These are phyloP conservation scores for Pangasius mekongensis DNA, from an alignment of 2,797 vertebrate genomes.

Conservation along the genomic window DNA sequence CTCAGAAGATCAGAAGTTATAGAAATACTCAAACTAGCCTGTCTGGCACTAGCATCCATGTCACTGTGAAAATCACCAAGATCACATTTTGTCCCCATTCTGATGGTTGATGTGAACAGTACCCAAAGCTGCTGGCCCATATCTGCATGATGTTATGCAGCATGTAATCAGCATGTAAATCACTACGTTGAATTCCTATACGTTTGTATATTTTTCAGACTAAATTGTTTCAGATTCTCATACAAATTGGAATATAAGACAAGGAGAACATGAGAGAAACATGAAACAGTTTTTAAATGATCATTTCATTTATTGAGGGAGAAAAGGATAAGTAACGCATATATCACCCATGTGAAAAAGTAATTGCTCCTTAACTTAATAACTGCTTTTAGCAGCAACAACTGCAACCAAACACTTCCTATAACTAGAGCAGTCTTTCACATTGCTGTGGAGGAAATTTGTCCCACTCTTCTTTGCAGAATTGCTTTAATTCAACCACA, in stretches of 20 bases:
- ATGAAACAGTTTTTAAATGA: not conserved
- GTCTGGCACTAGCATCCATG: not conserved
- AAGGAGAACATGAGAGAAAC: not conserved
- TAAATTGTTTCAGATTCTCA: not conserved
- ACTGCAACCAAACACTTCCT: not conserved
- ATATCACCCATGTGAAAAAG: not conserved
- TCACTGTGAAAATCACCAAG: not conserved
- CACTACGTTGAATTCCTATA: not conserved
- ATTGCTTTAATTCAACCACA: not conserved
- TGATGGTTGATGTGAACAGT: no score
- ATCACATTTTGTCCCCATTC: not conserved
- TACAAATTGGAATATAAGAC: not conserved
- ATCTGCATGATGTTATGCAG: no score
- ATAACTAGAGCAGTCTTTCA: not conserved
- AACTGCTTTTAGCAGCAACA: not conserved
- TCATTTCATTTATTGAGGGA: not conserved
- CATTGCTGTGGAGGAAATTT: not conserved
- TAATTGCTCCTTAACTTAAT: not conserved
- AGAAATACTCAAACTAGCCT: not conserved
- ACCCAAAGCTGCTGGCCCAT: no score
- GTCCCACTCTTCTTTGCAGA: not conserved
- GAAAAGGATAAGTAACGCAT: not conserved
- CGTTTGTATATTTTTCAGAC: not conserved
- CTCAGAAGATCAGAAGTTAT: not conserved
- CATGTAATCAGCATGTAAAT: not conserved